These are phyloP conservation scores for Coronaproctus castanopsis DNA, from an alignment of 2,888 invertebrate genomes.

Conservation along the genomic window DNA sequence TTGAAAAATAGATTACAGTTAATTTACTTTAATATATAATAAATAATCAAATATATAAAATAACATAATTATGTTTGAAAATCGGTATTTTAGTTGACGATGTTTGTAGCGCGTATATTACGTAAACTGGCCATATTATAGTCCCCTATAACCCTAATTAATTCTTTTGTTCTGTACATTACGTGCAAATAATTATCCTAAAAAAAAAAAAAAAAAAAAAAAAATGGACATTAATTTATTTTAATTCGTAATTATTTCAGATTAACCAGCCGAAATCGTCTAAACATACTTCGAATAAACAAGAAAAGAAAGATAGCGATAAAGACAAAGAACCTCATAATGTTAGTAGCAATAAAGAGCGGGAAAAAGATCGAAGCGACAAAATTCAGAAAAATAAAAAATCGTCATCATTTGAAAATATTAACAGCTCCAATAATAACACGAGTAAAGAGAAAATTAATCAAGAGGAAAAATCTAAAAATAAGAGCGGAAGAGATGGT, in stretches of 20 bases:
- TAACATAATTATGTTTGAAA: too few species aligned
- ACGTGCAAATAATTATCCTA: background rate
- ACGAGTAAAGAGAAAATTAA: slow-evolving; percentile 18
- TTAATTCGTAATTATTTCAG: slow-evolving; percentile 4
- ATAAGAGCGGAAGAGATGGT: slow-evolving; percentile 23
- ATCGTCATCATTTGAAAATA: too few species aligned
- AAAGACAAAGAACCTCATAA: slow-evolving; percentile 41
- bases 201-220: background rate
- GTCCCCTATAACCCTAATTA: too few species aligned
- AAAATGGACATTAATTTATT: background rate
- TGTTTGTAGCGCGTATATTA: too few species aligned
- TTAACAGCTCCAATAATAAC: too few species aligned
- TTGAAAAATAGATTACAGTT: too few species aligned
- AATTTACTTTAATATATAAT: too few species aligned
- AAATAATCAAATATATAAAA: too few species aligned
- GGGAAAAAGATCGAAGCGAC: slow-evolving; percentile 23
- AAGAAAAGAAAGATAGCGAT: slow-evolving; percentile 31
- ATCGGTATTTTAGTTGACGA: too few species aligned
- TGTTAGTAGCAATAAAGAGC: slow-evolving; percentile 32
- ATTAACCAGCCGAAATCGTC: slow-evolving; percentile 16
- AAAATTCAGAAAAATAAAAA: slow-evolving; percentile 22
- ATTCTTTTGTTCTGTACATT: too few species aligned
- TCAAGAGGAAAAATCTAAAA: slow-evolving; percentile 22
- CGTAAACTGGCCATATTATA: too few species aligned
- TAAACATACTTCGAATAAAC: slow-evolving; percentile 26